Conservation (phyloP, 2,888 invertebrate species). For the Himalopsyche japonica region DNA sequence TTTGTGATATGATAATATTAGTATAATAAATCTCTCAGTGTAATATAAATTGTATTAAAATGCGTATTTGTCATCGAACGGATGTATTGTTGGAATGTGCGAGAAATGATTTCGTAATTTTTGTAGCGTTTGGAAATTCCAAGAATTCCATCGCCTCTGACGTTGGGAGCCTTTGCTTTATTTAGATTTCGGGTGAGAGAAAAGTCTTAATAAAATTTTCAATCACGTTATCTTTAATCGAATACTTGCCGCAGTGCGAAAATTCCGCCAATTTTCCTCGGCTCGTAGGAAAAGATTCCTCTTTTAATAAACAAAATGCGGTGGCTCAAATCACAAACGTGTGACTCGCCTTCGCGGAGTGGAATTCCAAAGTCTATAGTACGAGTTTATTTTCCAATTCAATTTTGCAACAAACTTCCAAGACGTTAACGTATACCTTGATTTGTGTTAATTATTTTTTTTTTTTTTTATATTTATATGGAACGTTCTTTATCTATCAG, state of each 20-base stretch:
- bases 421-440: background rate
- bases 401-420: background rate
- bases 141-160: background rate
- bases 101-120: background rate
- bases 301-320: background rate
- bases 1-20: too few species aligned
- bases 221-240: slow-evolving; percentile 1
- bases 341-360: background rate
- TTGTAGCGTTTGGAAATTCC: background rate
- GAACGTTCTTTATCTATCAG: too few species aligned
- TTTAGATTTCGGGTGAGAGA: background rate
- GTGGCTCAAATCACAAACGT: background rate
- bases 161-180: background rate
- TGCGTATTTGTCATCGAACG: too few species aligned
- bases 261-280: background rate
- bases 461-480: background rate
- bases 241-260: background rate
- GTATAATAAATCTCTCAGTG: too few species aligned
- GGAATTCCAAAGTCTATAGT: background rate
- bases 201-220: background rate
- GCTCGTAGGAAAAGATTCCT: background rate
- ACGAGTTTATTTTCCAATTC: background rate
- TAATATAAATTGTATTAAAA: too few species aligned
- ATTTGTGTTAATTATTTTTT: background rate
- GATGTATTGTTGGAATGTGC: background rate